Percentiles rank a stretch among this genome's conserved stretches.
phyloP scores from a whole-genome alignment of 2,113 vertebrate genomes.

The Myrmecobius fasciatus region DNA sequence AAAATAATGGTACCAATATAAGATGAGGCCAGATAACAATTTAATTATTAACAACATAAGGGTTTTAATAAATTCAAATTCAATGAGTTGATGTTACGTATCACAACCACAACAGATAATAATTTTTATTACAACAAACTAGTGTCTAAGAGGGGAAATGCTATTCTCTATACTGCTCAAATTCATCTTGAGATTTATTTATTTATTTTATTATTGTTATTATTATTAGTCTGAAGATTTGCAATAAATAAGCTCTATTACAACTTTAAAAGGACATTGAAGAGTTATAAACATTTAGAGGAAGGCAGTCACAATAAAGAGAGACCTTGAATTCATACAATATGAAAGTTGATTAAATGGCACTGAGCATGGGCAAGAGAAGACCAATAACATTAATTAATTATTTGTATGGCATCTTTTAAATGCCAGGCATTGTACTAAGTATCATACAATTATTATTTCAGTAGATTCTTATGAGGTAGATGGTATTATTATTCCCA shows the following conservation, averaged over 20 bases:
- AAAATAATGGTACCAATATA: background rate
- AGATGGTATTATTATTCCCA: background rate
- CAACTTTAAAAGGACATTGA: background rate
- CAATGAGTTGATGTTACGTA: background rate
- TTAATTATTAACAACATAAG: background rate
- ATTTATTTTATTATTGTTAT: too few species aligned
- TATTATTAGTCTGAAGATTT: background rate
- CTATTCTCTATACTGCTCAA: background rate
- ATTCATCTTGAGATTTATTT: background rate
- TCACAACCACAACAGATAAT: background rate
- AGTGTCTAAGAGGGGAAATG: background rate
- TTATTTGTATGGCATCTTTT: background rate
- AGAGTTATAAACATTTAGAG: background rate
- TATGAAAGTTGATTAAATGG: background rate
- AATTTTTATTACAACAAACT: background rate
- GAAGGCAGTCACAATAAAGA: background rate
- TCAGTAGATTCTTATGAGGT: background rate
- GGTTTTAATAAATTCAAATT: background rate
- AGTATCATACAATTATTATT: background rate
- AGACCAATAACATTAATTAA: background rate
- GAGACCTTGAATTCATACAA: background rate
- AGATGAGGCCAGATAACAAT: background rate
- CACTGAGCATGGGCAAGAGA: background rate
- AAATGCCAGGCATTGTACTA: background rate
- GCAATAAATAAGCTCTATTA: background rate